Base-by-base conservation (phyloP, 2,888 invertebrate species). In the Alloplasta piceator region DNA sequence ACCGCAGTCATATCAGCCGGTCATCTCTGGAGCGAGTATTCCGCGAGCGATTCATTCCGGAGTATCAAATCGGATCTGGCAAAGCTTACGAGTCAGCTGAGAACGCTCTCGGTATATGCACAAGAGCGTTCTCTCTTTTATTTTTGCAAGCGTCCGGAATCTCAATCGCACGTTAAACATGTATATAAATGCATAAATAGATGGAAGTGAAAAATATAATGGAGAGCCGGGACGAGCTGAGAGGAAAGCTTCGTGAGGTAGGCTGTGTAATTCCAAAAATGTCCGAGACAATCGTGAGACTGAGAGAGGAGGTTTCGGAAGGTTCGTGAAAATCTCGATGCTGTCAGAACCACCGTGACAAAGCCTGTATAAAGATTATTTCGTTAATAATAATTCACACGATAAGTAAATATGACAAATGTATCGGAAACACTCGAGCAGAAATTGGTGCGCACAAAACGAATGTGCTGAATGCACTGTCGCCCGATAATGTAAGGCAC, bases 11-110 rank as follows among this genome's bases (percentile, higher is more conserved):
- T 92, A 86, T 90, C 90, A 6, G 88, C 90, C 39, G 87, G 89
- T 58, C 90, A 92, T 71, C 78, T 91, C 0, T 91, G 90, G 78
- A 90, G 90, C 76, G 90, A 91, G 77, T 91, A 88, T 75, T 90
- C 91, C 5, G 83, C 88, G 41, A 89, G 82, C 63, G 87, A 83
- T 72, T 87, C 90, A 0, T 87, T 91, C 52, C 84, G 84, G 74
- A 74, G 78, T 6, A 89, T 92, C 66, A 89, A 89, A 66, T 82
- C 88, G 12, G 91, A 92, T 56, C 76, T 92, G 10, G 86, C 81
- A 72, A 87, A 86, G 67, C 77, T 92, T 14, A 87, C 87, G 39
- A 78, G 83, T 56, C 88, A 90, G 72, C 76, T 91, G 66, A 86
- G 78, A 61, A 88, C 88, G n/a, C 86, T 92, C 56, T 88, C 90